Percentiles rank a stretch among this genome's conserved stretches.
These are phyloP conservation scores for Callospermophilus lateralis DNA, from an alignment of 2,113 vertebrate genomes.

Conservation along the genomic window DNA sequence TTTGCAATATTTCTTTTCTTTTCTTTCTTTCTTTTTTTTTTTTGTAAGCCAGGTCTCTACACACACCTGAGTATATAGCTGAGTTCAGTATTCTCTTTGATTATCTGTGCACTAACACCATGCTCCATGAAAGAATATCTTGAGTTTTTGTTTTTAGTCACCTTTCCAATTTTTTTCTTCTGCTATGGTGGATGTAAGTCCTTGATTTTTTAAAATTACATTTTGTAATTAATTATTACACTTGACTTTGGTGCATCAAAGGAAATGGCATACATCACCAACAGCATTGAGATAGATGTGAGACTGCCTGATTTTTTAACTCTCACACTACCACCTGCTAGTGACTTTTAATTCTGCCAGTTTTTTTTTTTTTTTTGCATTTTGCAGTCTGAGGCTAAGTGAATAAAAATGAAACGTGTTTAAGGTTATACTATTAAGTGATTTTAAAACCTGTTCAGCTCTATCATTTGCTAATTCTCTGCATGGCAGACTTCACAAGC, in stretches of 20 bases:
- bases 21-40: neutral
- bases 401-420: neutral
- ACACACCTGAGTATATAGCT: neutral
- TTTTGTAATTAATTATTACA: conserved; percentile 38
- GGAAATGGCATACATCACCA: neutral
- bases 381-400: neutral
- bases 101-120: neutral
- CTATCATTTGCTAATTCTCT: conserved; percentile 33
- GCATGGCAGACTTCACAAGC: neutral
- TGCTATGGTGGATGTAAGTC: neutral
- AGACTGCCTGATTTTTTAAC: conserved; percentile 12
- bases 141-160: neutral
- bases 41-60: neutral
- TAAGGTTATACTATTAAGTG: neutral
- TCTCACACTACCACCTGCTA: neutral
- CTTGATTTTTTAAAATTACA: neutral
- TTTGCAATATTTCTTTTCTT: neutral
- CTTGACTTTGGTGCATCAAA: conserved; percentile 6
- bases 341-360: neutral
- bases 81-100: neutral
- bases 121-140: neutral
- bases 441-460: conserved; percentile 19
- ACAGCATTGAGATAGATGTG: neutral
- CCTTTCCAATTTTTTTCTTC: neutral
- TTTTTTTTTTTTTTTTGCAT: neutral